Base-by-base conservation (phyloP, 2,888 invertebrate species). In the Drosophila limbata region DNA sequence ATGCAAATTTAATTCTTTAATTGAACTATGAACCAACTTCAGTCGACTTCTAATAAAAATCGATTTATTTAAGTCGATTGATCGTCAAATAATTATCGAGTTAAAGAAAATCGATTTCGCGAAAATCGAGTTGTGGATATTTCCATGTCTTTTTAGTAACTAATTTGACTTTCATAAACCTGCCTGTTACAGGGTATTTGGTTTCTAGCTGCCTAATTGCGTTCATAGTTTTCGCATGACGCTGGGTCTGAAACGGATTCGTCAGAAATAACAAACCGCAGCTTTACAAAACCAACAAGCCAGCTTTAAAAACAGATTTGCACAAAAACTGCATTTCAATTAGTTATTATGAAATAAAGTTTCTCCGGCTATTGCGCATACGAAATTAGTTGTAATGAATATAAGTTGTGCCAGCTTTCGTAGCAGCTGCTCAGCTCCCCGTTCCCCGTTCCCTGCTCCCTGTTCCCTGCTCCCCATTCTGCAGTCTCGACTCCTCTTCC, bases 371-470 rank as follows among this genome's bases (percentile, higher is more conserved):
- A 39, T 72, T 44, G 48, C 69, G 75, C 79, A 74, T 79, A 59
- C 50, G 39, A 69, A 69, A 79, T 65, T 51, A 74, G 75, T 59
- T 65, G 61, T 55, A 74, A 79, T 74, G 74, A 69, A 69, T 74
- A 79, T 47, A 68, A 78, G 42, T 61, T 42, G 50, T 48, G 21
- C 21, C 69, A 69, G 75, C 69, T 68, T 53, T 44, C 21, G 42
- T 42, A 17, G 55, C 44, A 45, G 21, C 53, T 19, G 60, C 50
- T 28, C 47, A 13, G 48, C 37, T 51, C 9, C 13, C n/a, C 3
- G 35, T n/a, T 13, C 13, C 5, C 11, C 5, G 13, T 44, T 44
- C 10, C n/a, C n/a, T n/a, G 48, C 37, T 51, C 9, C 13, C n/a
- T 1, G 35, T n/a, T 13, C 13, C 5, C 11, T 2, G 13, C 21